These are phyloP conservation scores for Chrysodeixis includens DNA, from an alignment of 2,888 invertebrate genomes.

Conservation along the genomic window DNA sequence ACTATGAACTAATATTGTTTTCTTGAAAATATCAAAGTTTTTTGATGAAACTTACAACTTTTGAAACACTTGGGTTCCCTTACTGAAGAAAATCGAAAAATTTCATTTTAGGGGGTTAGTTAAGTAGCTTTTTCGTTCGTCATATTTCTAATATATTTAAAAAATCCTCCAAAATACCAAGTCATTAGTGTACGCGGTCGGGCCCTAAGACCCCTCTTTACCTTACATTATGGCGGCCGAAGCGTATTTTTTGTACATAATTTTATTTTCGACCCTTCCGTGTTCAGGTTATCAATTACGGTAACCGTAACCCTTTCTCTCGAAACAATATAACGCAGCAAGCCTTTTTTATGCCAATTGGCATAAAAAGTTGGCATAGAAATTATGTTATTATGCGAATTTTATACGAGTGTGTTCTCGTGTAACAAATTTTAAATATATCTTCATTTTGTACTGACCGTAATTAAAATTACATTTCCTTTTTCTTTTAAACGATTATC, in stretches of 20 bases:
- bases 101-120: too few species aligned
- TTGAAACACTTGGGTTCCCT: too few species aligned
- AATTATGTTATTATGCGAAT: conserved; percentile 64
- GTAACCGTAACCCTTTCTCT: conserved; percentile 53
- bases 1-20: too few species aligned
- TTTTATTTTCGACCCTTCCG: conserved; percentile 59
- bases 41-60: too few species aligned
- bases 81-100: too few species aligned
- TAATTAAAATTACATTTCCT: conserved; percentile 34
- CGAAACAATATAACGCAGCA: conserved; percentile 58
- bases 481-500: conserved; percentile 2
- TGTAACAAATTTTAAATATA: conserved; percentile 34
- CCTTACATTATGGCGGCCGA: conserved; percentile 45
- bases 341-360: conserved; percentile 58
- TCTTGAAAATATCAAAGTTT: too few species aligned
- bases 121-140: neutral
- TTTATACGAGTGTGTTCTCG: conserved; percentile 43
- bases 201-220: conserved; percentile 40
- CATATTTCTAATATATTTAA: conserved; percentile 13
- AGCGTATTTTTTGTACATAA: conserved; percentile 58
- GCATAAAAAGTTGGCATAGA: conserved; percentile 54
- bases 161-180: conserved; percentile 20
- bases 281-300: conserved; percentile 60
- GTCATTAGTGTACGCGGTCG: conserved; percentile 27
- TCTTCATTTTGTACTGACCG: conserved; percentile 21